Percentiles rank a stretch among this genome's conserved stretches.
phyloP scores from a whole-genome alignment of 2,797 vertebrate species.

The Florisuga fusca region DNA sequence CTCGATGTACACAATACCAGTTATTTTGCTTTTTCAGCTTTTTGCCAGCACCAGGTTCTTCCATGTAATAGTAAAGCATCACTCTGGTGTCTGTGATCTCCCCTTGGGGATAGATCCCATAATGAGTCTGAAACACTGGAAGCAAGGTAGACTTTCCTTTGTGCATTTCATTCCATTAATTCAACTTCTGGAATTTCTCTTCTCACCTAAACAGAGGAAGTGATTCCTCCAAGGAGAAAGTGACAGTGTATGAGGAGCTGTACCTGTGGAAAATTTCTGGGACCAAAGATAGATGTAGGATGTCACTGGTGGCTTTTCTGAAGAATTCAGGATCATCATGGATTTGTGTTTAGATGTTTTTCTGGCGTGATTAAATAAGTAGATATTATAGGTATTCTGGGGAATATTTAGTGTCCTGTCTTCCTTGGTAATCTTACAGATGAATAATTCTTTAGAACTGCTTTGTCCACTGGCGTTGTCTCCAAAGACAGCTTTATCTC shows the following conservation, averaged over 20 bases:
- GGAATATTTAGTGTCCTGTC: not conserved
- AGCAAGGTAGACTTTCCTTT: not conserved
- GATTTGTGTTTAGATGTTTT: not conserved
- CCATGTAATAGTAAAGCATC: not conserved
- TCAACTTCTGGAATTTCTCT: not conserved
- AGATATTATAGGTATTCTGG: not conserved
- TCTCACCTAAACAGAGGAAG: not conserved
- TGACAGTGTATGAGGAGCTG: not conserved
- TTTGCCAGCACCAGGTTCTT: conserved; percentile 1
- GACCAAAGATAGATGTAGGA: not conserved
- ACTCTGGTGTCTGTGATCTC: not conserved
- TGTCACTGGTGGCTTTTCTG: not conserved
- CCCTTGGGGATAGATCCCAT: not conserved
- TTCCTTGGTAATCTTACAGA: not conserved
- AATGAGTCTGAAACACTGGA: not conserved
- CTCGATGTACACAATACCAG: not conserved
- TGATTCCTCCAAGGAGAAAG: not conserved
- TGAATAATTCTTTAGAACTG: rapidly evolving
- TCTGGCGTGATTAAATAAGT: not conserved
- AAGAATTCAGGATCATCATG: not conserved
- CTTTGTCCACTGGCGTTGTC: not conserved
- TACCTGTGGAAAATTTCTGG: not conserved
- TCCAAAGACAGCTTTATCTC: not conserved
- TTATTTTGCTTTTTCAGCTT: not conserved
- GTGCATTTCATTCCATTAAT: not conserved